Evolutionary conservation across 2,113 vertebrate genomes (phyloP).

Genomic region (Pheucticus melanocephalus): DNA sequence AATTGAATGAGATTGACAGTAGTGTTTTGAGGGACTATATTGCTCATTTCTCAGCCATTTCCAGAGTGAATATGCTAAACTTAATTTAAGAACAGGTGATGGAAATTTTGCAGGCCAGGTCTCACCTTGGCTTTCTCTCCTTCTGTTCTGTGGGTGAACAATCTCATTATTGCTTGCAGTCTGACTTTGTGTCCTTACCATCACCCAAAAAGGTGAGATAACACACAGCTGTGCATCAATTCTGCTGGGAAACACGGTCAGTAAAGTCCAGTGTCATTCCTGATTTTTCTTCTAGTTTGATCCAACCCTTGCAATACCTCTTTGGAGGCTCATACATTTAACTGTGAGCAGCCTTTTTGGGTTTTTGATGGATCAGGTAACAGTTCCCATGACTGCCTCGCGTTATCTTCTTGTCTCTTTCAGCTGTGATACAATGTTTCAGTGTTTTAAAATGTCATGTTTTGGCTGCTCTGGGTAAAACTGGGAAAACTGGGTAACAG

Average conservation of each 20-base stretch:
- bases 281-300: not conserved
- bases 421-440: fast-evolving
- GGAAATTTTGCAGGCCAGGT: not conserved
- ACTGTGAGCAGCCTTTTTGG: not conserved
- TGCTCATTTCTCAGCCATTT: not conserved
- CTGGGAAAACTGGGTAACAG: not conserved
- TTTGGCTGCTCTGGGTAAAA: not conserved
- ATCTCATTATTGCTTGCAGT: not conserved
- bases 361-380: not conserved
- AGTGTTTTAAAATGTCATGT: not conserved
- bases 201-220: not conserved
- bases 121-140: not conserved
- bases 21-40: not conserved
- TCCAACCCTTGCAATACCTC: not conserved
- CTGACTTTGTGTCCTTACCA: not conserved
- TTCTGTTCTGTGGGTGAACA: not conserved
- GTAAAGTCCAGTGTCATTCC: not conserved
- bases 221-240: fast-evolving
- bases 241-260: not conserved
- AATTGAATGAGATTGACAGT: not conserved
- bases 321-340: not conserved
- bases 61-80: not conserved
- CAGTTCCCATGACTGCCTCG: not conserved
- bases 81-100: not conserved
- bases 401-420: not conserved